These are phyloP conservation scores for Leptinotarsa defecta DNA, from an alignment of 1,140 invertebrate species.

Conservation along the genomic window DNA sequence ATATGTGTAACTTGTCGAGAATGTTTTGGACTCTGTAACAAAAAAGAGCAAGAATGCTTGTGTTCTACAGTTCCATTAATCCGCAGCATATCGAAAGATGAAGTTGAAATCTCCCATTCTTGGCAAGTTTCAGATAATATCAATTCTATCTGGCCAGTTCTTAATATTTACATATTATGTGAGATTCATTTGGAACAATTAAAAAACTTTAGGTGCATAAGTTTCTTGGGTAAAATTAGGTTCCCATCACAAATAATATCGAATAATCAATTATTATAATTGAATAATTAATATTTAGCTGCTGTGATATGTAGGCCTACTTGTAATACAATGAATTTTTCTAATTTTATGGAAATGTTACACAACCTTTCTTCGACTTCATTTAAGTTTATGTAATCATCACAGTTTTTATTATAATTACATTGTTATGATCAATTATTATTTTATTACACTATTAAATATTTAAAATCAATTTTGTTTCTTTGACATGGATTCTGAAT, in stretches of 20 bases:
- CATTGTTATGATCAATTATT: conserved; percentile 20
- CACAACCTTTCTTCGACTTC: conserved; percentile 5
- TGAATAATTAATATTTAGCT: conserved; percentile 18
- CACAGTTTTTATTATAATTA: conserved; percentile 19
- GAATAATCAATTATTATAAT: conserved; percentile 14
- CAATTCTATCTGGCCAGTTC: neutral
- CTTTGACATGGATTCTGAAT: neutral
- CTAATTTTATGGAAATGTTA: conserved; percentile 23
- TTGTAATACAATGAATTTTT: conserved; percentile 23
- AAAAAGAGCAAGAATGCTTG: too few species aligned
- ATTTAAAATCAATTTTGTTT: conserved; percentile 11
- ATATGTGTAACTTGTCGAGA: too few species aligned
- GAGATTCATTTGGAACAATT: too few species aligned
- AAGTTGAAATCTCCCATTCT: too few species aligned
- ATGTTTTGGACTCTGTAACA: too few species aligned
- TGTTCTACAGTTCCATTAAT: too few species aligned
- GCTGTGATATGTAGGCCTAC: conserved; percentile 21
- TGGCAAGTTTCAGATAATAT: too few species aligned
- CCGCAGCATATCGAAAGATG: too few species aligned
- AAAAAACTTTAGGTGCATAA: too few species aligned
- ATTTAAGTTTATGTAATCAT: conserved; percentile 20
- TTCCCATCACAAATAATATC: neutral
- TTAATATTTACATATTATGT: neutral
- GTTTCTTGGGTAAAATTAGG: neutral
- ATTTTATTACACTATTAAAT: conserved; percentile 14